phyloP scores from a whole-genome alignment of 2,113 vertebrate species.

The Piaya cayana region DNA sequence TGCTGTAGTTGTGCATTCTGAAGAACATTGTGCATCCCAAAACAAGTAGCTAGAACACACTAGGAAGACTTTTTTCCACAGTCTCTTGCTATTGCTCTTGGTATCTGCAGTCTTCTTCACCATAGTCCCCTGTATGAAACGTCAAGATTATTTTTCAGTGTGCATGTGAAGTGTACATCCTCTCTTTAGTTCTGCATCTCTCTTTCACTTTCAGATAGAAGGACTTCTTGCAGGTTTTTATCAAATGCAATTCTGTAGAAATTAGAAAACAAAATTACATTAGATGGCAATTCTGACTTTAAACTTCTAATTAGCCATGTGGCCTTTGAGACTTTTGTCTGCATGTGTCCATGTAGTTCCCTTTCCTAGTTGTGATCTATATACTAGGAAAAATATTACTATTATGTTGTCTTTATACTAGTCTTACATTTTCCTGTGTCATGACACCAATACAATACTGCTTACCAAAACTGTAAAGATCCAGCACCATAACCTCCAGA shows the following conservation, averaged over 20 bases:
- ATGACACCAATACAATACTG: not conserved
- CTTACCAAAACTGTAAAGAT: conserved; percentile 23
- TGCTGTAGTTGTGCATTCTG: not conserved
- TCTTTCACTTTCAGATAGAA: not conserved
- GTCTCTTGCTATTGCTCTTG: not conserved
- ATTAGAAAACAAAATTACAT: conserved; percentile 60
- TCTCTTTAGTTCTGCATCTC: not conserved
- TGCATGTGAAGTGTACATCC: not conserved
- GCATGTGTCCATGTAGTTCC: not conserved
- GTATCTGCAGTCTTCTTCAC: not conserved
- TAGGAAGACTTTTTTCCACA: not conserved
- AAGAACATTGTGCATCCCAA: not conserved
- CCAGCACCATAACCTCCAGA: conserved; percentile 26
- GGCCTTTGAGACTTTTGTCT: conserved; percentile 32
- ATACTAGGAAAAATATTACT: not conserved
- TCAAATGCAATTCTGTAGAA: not conserved
- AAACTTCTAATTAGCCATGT: conserved; percentile 39
- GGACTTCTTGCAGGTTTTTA: not conserved
- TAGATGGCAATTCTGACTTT: conserved; percentile 36
- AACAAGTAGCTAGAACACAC: not conserved
- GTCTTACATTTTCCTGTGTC: conserved; percentile 7
- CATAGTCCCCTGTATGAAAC: not conserved
- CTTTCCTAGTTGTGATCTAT: not conserved
- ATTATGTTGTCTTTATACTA: not conserved
- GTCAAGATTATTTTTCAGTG: not conserved